These are phyloP conservation scores for Eulemur mongoz DNA, from an alignment of 2,797 vertebrate species.

Conservation along the genomic window DNA sequence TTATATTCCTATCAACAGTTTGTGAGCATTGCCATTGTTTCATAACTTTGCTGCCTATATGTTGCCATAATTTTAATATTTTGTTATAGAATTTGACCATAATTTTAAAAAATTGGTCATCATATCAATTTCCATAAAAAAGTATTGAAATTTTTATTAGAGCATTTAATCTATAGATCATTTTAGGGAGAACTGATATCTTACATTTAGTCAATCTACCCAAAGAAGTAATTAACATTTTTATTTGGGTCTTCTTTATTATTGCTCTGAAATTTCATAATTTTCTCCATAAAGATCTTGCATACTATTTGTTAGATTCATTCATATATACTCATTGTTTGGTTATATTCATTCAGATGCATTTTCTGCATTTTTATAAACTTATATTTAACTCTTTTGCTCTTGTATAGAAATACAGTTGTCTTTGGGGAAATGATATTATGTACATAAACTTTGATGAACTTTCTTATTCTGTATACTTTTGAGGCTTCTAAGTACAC, in stretches of 20 bases:
- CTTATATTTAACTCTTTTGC: neutral
- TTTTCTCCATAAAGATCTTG: neutral
- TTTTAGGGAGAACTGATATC: neutral
- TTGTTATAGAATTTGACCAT: neutral
- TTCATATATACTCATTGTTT: neutral
- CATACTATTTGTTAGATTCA: neutral
- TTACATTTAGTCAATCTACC: neutral
- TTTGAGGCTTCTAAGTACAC: neutral
- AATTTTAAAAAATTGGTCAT: neutral
- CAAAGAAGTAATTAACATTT: neutral
- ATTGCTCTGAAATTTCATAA: neutral
- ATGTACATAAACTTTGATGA: neutral
- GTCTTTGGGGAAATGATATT: neutral
- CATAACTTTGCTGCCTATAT: neutral
- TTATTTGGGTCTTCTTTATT: neutral
- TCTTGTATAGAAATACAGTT: neutral
- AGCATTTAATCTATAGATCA: neutral
- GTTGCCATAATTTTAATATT: neutral
- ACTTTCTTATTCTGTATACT: neutral
- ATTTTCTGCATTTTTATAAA: neutral
- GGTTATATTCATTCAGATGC: neutral
- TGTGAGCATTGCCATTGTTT: neutral
- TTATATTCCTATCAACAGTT: neutral
- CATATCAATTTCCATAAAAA: neutral
- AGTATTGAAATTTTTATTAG: neutral